Evolutionary conservation across 1,140 invertebrate genomes (phyloP).

Genomic region (Aradophagus sp.): DNA sequence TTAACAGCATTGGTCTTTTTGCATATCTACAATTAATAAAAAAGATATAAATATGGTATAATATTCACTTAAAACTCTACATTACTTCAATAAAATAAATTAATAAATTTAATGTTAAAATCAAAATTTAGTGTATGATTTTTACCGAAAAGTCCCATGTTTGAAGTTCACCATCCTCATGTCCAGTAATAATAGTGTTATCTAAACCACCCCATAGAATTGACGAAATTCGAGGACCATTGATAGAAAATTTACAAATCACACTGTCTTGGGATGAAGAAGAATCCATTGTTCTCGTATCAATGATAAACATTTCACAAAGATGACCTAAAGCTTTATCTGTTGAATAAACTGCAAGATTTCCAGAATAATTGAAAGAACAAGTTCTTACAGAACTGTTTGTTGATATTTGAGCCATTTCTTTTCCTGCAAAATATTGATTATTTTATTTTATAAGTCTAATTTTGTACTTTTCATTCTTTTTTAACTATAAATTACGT

Average conservation of each 20-base stretch:
- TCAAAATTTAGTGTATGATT: too few species aligned
- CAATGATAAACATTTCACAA: slow-evolving; percentile 92
- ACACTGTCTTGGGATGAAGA: slow-evolving; percentile 76
- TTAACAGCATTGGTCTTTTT: slow-evolving; percentile 84
- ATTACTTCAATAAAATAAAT: too few species aligned
- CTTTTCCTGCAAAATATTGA: slow-evolving; percentile 75
- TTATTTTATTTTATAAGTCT: too few species aligned
- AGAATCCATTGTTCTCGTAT: slow-evolving; percentile 81
- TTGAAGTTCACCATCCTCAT: slow-evolving; percentile 93
- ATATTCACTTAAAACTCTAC: too few species aligned
- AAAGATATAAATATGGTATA: too few species aligned
- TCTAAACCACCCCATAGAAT: slow-evolving; percentile 95
- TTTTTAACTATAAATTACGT: neutral
- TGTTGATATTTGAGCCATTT: slow-evolving; percentile 84
- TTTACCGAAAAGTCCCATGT: slow-evolving; percentile 93
- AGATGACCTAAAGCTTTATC: slow-evolving; percentile 92
- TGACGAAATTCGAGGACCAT: slow-evolving; percentile 89
- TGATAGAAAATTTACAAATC: slow-evolving; percentile 79
- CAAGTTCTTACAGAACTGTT: slow-evolving; percentile 94
- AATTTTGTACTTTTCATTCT: too few species aligned
- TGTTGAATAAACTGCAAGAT: slow-evolving; percentile 93
- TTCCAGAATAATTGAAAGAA: slow-evolving; percentile 94
- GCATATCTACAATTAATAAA: too few species aligned
- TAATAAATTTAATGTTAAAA: too few species aligned
- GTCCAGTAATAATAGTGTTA: slow-evolving; percentile 93